phyloP scores from a whole-genome alignment of 2,888 invertebrate species.

The Xylocampa areola region DNA sequence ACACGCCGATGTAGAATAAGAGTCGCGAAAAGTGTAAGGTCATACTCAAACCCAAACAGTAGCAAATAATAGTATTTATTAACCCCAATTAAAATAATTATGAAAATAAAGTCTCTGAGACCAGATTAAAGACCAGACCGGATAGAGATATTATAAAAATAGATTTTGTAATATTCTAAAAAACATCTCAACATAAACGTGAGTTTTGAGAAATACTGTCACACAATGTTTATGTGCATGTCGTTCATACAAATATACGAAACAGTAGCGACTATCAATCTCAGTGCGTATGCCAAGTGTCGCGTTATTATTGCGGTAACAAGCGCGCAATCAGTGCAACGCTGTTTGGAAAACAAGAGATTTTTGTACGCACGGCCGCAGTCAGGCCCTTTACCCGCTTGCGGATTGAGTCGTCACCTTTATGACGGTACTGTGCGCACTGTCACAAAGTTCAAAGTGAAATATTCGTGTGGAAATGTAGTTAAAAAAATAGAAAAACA shows the following conservation, averaged over 20 bases:
- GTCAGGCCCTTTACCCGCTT: slow-evolving; percentile 16
- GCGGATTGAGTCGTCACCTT: slow-evolving; percentile 35
- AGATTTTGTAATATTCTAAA: too few relatives aligned
- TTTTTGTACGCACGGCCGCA: slow-evolving; percentile 49
- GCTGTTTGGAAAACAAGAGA: slow-evolving; percentile 61
- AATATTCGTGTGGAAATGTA: slow-evolving; percentile 14
- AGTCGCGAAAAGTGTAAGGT: too few relatives aligned
- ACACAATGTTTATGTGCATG: too few relatives aligned
- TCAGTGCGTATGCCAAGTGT: slow-evolving; percentile 49
- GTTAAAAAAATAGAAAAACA: background rate
- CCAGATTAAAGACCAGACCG: too few relatives aligned
- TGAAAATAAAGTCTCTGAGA: too few relatives aligned
- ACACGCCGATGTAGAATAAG: background rate
- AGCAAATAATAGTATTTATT: too few relatives aligned
- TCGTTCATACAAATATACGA: too few relatives aligned
- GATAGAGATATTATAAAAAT: too few relatives aligned
- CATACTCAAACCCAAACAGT: too few relatives aligned
- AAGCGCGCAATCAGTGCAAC: slow-evolving; percentile 67
- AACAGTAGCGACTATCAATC: slow-evolving; percentile 12
- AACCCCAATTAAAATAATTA: too few relatives aligned
- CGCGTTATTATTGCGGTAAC: slow-evolving; percentile 65
- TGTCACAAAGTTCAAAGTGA: slow-evolving; percentile 32
- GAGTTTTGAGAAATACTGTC: too few relatives aligned
- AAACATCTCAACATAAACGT: too few relatives aligned
- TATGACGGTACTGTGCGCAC: slow-evolving; percentile 27